Evolutionary conservation across 2,797 vertebrate genomes (phyloP).

Genomic region (Leptoclinus maculatus): DNA sequence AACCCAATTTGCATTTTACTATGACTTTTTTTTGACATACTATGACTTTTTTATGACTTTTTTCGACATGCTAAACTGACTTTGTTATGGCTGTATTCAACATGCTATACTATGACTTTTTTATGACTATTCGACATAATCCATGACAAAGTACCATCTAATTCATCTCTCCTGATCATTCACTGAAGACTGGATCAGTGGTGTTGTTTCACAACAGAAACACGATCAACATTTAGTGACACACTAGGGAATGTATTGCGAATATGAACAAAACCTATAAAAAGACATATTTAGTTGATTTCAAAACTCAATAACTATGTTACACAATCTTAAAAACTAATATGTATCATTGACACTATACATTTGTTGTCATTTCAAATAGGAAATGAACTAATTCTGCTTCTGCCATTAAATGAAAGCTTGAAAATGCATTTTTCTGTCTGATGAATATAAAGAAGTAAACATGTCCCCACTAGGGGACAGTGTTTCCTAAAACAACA

Average conservation of each 20-base stretch:
- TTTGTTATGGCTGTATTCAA: too few species aligned
- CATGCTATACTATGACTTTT: too few species aligned
- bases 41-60: too few species aligned
- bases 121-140: not conserved
- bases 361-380: not conserved
- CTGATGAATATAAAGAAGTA: not conserved
- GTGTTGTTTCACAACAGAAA: not conserved
- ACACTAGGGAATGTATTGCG: not conserved
- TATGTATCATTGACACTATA: not conserved
- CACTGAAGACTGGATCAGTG: not conserved
- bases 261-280: not conserved
- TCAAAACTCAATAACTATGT: not conserved
- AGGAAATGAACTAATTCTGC: not conserved
- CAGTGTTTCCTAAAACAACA: slow-evolving; percentile 56
- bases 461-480: slow-evolving; percentile 50
- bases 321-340: not conserved
- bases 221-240: not conserved
- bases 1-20: too few species aligned
- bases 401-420: not conserved
- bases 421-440: not conserved
- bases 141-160: not conserved
- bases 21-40: too few species aligned
- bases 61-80: too few species aligned
- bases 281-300: not conserved
- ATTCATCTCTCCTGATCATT: not conserved